A percentile compares a stretch with the other conserved stretches of the same genome.
phyloP scores from a whole-genome alignment of 2,888 invertebrate species.

The Drosophila limbata region DNA sequence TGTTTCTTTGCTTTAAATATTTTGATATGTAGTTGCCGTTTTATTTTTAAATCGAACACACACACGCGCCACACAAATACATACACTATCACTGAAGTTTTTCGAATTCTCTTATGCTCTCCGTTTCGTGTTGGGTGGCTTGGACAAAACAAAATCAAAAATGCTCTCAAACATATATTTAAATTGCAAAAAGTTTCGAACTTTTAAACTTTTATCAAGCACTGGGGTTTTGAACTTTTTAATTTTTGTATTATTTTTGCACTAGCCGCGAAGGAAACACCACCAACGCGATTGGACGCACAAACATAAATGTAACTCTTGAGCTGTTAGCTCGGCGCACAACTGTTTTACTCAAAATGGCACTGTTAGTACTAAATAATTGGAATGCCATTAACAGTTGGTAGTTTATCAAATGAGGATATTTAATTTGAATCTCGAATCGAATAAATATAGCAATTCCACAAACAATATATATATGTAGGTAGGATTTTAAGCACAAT shows the following conservation, averaged over 20 bases:
- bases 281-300: conserved; percentile 49
- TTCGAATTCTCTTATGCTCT: conserved; percentile 14
- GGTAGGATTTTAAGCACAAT: not conserved
- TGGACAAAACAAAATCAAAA: conserved; percentile 8
- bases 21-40: conserved; percentile 76
- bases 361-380: conserved; percentile 33
- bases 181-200: conserved; percentile 9
- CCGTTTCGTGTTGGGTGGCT: not conserved
- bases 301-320: conserved; percentile 43
- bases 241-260: conserved; percentile 10
- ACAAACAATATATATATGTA: too few species aligned
- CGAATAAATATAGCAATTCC: too few species aligned
- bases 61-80: conserved; percentile 40
- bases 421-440: not conserved
- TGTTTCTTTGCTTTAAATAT: conserved; percentile 66
- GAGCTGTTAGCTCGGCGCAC: conserved; percentile 15
- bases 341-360: conserved; percentile 49
- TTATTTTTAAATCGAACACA: conserved; percentile 78
- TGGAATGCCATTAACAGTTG: conserved; percentile 22
- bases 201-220: conserved; percentile 7
- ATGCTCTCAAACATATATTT: conserved; percentile 1
- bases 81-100: conserved; percentile 30
- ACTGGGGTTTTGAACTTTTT: conserved; percentile 5
- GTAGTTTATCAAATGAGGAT: not conserved
- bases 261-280: conserved; percentile 40